Evolutionary conservation across 2,797 vertebrate genomes (phyloP).

Genomic region (Dryobates pubescens): DNA sequence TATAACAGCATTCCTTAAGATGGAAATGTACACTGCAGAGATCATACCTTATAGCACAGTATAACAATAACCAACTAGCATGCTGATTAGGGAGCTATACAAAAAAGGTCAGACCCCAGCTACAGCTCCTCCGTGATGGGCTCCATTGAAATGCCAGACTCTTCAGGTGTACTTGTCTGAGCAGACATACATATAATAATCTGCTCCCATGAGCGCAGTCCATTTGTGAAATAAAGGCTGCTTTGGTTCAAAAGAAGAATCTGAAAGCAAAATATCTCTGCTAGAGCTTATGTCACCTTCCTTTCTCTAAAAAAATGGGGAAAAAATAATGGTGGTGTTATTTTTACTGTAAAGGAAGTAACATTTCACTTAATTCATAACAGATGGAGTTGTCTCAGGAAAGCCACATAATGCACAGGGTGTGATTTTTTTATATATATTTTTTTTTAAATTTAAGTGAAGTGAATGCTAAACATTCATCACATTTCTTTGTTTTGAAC

Average conservation of each 20-base stretch:
- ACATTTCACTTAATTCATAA: constrained; percentile 38
- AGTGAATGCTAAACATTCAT: constrained; percentile 55
- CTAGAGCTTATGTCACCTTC: constrained; percentile 26
- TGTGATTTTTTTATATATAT: constrained; percentile 21
- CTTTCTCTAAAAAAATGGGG: background rate
- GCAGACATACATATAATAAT: constrained; percentile 48
- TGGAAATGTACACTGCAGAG: constrained; percentile 39
- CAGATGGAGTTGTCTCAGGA: constrained; percentile 67
- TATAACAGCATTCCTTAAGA: background rate
- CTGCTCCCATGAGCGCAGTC: constrained; percentile 50
- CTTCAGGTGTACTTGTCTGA: constrained; percentile 49
- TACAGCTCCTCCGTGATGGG: background rate
- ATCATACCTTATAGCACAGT: constrained; percentile 25
- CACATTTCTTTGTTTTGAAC: constrained; percentile 58
- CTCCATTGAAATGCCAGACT: constrained; percentile 60
- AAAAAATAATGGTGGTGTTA: background rate
- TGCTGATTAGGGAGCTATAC: constrained; percentile 55
- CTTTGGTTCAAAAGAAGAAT: constrained; percentile 53
- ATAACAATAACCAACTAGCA: constrained; percentile 56
- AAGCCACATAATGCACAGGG: constrained; percentile 61
- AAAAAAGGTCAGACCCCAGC: constrained; percentile 57
- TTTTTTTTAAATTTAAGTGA: constrained; percentile 13
- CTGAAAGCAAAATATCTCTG: constrained; percentile 41
- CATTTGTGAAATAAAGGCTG: constrained; percentile 39
- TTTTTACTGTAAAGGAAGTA: constrained; percentile 53